Percentiles rank a stretch among this genome's conserved stretches.
phyloP scores from a whole-genome alignment of 2,797 vertebrate species.

The Spinus olivaceus region DNA sequence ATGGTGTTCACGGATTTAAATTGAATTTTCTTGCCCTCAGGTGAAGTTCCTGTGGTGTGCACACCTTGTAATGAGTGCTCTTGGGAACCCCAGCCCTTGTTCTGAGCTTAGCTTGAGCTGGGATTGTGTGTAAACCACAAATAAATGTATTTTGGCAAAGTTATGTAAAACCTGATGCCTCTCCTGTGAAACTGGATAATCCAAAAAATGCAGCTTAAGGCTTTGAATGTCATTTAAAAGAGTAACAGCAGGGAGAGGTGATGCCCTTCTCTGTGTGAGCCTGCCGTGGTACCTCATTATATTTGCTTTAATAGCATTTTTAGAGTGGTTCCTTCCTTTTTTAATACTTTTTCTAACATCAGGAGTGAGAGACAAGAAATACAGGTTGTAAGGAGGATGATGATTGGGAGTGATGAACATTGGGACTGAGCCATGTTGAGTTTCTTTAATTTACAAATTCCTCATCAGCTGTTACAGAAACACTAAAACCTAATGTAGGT shows the following conservation, averaged over 20 bases:
- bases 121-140: background rate
- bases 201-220: background rate
- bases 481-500: fast-evolving
- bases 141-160: background rate
- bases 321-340: background rate
- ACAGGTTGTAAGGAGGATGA: background rate
- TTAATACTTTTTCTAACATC: background rate
- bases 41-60: background rate
- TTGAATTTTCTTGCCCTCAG: background rate
- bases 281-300: fast-evolving
- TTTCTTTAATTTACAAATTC: fast-evolving
- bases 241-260: background rate
- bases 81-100: background rate
- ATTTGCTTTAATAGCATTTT: background rate
- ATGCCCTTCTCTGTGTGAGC: background rate
- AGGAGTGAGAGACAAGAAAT: background rate
- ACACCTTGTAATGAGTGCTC: fast-evolving
- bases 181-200: background rate
- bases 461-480: fast-evolving
- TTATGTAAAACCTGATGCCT: background rate
- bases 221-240: background rate
- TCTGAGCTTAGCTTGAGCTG: background rate
- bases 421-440: fast-evolving
- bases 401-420: background rate
- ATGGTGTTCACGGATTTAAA: background rate